These are phyloP conservation scores for Corydoras sp. DNA, from an alignment of 2,113 vertebrate species.

Conservation along the genomic window DNA sequence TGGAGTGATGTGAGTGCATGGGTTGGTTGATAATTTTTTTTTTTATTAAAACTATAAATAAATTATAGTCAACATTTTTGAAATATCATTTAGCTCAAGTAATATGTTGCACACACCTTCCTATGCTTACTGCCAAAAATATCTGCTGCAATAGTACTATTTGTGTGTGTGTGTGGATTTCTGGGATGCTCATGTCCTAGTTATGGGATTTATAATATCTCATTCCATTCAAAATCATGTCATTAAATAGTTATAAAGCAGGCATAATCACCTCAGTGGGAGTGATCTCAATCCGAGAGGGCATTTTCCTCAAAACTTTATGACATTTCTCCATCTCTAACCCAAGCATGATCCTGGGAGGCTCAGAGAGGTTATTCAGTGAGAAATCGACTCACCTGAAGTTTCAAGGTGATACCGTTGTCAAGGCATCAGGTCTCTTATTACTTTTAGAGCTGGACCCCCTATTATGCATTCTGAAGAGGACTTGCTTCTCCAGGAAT, in stretches of 20 bases:
- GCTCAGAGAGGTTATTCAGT: conserved; percentile 41
- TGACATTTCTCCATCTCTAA: conserved; percentile 42
- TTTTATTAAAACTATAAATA: background rate
- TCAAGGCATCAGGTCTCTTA: conserved; percentile 68
- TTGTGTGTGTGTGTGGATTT: conserved; percentile 1
- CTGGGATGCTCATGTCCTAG: conserved; percentile 7
- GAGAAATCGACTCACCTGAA: conserved; percentile 50
- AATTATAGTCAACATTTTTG: background rate
- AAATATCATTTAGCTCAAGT: too few species aligned
- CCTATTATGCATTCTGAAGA: conserved; percentile 74
- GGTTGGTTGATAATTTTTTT: too few species aligned
- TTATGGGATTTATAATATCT: conserved; percentile 23
- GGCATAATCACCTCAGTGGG: conserved; percentile 24
- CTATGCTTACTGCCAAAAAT: background rate
- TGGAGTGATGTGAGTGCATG: too few species aligned
- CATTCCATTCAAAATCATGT: background rate
- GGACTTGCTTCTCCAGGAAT: conserved; percentile 74
- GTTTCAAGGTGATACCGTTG: conserved; percentile 69
- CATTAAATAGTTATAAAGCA: conserved; percentile 23
- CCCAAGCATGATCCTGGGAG: conserved; percentile 34
- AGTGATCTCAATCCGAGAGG: conserved; percentile 28
- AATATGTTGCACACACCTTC: too few species aligned
- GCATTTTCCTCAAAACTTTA: conserved; percentile 36
- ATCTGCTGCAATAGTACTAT: conserved; percentile 7
- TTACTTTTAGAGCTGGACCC: conserved; percentile 66